phyloP scores from a whole-genome alignment of 2,797 vertebrate species.

The Leptoclinus maculatus region DNA sequence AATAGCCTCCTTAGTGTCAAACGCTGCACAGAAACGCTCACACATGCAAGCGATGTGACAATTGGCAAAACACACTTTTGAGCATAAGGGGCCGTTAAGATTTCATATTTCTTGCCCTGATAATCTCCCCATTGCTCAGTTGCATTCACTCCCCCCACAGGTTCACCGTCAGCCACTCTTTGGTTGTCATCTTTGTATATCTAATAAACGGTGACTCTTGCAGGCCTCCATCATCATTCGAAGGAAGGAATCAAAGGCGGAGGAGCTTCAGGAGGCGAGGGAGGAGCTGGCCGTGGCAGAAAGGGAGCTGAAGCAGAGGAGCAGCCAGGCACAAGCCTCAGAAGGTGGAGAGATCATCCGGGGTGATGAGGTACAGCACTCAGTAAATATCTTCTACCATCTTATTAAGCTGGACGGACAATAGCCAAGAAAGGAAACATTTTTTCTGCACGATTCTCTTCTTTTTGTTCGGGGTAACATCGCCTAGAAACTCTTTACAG shows the following conservation, averaged over 20 bases:
- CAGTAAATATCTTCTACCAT: neutral
- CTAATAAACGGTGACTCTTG: conserved; percentile 13
- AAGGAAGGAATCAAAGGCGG: conserved; percentile 94
- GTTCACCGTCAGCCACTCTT: conserved; percentile 2
- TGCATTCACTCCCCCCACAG: neutral
- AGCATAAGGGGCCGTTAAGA: neutral
- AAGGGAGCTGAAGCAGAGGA: conserved; percentile 88
- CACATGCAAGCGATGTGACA: neutral
- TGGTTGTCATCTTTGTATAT: conserved; percentile 38
- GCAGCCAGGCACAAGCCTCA: conserved; percentile 81
- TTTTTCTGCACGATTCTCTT: neutral
- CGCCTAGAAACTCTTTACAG: conserved; percentile 7
- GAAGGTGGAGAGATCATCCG: conserved; percentile 88
- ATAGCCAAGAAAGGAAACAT: conserved; percentile 9
- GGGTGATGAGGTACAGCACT: conserved; percentile 89
- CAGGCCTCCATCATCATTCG: conserved; percentile 94
- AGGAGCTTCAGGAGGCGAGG: conserved; percentile 93
- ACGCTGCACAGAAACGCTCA: neutral
- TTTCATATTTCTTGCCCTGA: neutral
- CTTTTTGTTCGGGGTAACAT: neutral
- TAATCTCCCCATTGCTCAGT: neutral
- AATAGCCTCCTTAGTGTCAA: neutral
- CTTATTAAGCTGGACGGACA: neutral
- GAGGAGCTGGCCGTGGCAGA: conserved; percentile 89
- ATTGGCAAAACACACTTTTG: neutral